These are phyloP conservation scores for Aethes cnicana DNA, from an alignment of 2,888 invertebrate species.

Conservation along the genomic window DNA sequence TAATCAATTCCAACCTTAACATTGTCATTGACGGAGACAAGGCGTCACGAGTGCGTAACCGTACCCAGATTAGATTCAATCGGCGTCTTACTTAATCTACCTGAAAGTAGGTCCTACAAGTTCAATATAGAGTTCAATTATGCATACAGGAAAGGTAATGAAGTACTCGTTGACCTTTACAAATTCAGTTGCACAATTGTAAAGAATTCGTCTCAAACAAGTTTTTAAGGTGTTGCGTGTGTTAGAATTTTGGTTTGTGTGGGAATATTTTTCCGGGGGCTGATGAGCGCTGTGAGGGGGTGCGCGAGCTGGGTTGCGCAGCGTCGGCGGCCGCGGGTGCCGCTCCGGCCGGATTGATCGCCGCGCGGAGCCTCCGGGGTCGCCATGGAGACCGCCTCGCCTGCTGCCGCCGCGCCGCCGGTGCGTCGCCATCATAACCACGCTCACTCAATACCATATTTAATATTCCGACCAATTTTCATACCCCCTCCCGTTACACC, in stretches of 20 bases:
- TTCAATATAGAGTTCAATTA: no score
- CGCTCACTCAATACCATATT: constrained; percentile 40
- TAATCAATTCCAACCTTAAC: no score
- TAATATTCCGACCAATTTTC: constrained; percentile 33
- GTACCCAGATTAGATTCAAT: neutral
- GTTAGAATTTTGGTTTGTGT: neutral
- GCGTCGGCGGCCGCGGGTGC: constrained; percentile 43
- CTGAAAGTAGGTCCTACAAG: neutral
- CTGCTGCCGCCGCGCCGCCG: constrained; percentile 64
- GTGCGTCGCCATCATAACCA: constrained; percentile 54
- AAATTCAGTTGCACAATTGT: no score
- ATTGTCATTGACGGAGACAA: no score
- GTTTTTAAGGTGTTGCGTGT: neutral
- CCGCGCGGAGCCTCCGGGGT: constrained; percentile 60
- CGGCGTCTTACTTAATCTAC: neutral
- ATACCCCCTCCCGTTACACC: constrained; percentile 15
- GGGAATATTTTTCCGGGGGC: constrained; percentile 32
- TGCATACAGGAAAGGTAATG: no score
- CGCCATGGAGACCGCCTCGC: constrained; percentile 74
- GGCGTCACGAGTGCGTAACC: no score
- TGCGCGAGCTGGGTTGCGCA: constrained; percentile 49
- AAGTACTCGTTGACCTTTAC: no score
- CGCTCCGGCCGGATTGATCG: constrained; percentile 70
- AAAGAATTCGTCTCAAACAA: no score
- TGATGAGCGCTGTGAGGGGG: constrained; percentile 31